These are phyloP conservation scores for Anguilla anguilla DNA, from an alignment of 2,797 vertebrate genomes.

Conservation along the genomic window DNA sequence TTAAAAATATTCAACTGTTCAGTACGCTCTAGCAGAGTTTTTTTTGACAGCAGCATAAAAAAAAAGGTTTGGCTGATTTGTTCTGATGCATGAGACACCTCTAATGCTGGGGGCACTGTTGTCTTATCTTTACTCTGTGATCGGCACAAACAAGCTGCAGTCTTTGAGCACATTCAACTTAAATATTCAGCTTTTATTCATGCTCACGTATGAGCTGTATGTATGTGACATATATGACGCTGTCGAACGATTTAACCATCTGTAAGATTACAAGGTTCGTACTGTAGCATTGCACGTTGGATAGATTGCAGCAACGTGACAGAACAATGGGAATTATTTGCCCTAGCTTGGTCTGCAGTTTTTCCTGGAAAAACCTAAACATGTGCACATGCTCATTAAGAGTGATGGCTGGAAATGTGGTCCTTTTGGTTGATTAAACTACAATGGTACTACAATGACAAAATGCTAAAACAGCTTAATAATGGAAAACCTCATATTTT, in stretches of 20 bases:
- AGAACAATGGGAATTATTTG: no score
- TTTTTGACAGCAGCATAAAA: conserved; percentile 26
- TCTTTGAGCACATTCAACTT: not conserved
- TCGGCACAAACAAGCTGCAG: not conserved
- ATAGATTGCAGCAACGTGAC: no score
- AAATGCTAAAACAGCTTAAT: no score
- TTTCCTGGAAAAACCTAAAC: no score
- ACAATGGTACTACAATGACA: no score
- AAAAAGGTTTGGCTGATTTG: not conserved
- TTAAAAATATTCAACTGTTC: conserved; percentile 38
- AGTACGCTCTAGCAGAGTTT: conserved; percentile 39
- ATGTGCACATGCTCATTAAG: no score
- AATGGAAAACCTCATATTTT: no score
- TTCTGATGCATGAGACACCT: not conserved
- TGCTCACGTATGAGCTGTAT: not conserved
- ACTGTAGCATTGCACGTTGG: no score
- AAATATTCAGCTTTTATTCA: not conserved
- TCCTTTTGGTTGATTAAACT: no score
- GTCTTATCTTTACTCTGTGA: not conserved
- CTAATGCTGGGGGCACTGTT: not conserved
- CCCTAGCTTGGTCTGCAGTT: no score
- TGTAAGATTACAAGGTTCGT: not conserved
- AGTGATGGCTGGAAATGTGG: not conserved
- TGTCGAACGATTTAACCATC: not conserved
- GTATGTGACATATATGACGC: not conserved